These are phyloP conservation scores for Platyscapa corneri DNA, from an alignment of 1,140 invertebrate species.

Conservation along the genomic window DNA sequence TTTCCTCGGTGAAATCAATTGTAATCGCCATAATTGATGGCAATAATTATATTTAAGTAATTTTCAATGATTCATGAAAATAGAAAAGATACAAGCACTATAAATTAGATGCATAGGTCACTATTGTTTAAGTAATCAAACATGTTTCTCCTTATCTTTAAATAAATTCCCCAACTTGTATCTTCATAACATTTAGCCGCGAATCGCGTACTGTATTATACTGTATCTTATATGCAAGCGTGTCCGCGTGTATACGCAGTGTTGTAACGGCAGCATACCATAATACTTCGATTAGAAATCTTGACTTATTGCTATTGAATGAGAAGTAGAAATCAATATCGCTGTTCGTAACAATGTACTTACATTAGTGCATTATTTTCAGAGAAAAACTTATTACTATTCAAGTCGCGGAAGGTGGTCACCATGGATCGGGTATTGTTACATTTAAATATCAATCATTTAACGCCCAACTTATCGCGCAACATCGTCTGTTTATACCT, in stretches of 20 bases:
- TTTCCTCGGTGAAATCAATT: background rate
- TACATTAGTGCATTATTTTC: conserved; percentile 27
- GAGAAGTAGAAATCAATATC: conserved; percentile 43
- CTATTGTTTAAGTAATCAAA: background rate
- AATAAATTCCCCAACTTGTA: background rate
- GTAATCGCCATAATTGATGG: background rate
- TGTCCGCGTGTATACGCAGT: background rate
- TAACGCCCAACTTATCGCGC: conserved; percentile 20
- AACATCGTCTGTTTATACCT: conserved; percentile 42
- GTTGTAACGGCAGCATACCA: background rate
- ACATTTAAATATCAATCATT: conserved; percentile 42
- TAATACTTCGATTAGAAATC: conserved; percentile 21
- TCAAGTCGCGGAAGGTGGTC: conserved; percentile 4
- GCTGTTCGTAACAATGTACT: conserved; percentile 14
- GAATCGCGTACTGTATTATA: background rate
- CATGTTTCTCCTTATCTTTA: background rate
- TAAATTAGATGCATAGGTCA: background rate
- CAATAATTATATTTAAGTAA: background rate
- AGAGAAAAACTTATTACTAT: conserved; percentile 20
- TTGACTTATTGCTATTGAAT: background rate
- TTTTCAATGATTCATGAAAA: background rate
- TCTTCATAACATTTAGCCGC: background rate
- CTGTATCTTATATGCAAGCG: background rate
- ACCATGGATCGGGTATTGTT: conserved; percentile 48
- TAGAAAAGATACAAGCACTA: background rate